A percentile compares a stretch with the other conserved stretches of the same genome.
phyloP scores from a whole-genome alignment of 2,113 vertebrate species.

The Tenrec ecaudatus region DNA sequence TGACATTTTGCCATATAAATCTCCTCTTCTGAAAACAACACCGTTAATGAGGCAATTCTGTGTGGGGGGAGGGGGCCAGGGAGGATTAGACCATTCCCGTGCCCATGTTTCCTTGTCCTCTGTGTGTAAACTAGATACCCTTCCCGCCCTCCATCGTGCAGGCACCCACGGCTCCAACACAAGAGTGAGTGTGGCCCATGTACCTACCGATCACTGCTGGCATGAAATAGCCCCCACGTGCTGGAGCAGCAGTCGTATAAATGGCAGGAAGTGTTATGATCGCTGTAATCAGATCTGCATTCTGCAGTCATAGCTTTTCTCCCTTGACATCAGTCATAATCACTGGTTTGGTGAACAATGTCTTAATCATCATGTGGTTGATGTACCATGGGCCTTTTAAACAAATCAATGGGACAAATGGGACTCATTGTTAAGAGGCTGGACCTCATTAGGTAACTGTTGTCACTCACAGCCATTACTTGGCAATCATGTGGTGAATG shows the following conservation, averaged over 20 bases:
- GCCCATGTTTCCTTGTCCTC: neutral
- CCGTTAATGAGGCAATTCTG: neutral
- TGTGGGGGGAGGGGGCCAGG: too few species aligned
- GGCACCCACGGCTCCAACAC: neutral
- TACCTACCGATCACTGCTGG: neutral
- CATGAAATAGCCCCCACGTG: neutral
- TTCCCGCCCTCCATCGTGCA: neutral
- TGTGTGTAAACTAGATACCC: neutral
- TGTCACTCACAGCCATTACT: conserved; percentile 15
- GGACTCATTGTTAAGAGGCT: conserved; percentile 14
- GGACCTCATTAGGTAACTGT: neutral
- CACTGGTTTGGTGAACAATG: conserved; percentile 23
- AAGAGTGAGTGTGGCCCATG: too few species aligned
- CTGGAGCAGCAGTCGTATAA: neutral
- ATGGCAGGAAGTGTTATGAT: neutral
- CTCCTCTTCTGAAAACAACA: neutral
- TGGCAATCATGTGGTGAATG: conserved; percentile 55
- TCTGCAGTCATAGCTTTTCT: neutral
- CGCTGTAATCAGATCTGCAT: conserved; percentile 22
- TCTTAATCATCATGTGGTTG: neutral
- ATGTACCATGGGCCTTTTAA: neutral
- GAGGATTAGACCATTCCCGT: too few species aligned
- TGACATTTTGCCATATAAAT: neutral
- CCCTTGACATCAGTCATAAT: neutral
- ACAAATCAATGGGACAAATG: neutral